Evolutionary conservation across 2,888 invertebrate genomes (phyloP).

Genomic region (Gastracanthus pulcherrimus): DNA sequence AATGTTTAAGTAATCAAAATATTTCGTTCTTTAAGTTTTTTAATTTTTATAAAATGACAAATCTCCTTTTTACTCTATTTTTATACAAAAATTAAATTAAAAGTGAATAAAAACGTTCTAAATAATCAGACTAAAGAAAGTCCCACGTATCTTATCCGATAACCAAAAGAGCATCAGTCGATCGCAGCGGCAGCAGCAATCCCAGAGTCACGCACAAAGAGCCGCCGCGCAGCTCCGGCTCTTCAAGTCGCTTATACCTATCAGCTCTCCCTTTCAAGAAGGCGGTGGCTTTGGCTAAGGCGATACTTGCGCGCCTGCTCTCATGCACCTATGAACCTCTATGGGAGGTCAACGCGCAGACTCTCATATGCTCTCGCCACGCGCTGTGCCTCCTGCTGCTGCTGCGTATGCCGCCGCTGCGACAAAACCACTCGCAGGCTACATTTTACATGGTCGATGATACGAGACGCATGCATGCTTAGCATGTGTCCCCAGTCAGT

Average conservation of each 20-base stretch:
- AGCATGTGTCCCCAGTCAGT: slow-evolving; percentile 31
- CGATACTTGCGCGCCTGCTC: slow-evolving; percentile 73
- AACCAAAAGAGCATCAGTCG: neutral
- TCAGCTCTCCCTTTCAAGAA: slow-evolving; percentile 55
- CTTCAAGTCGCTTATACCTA: slow-evolving; percentile 48
- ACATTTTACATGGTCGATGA: slow-evolving; percentile 34
- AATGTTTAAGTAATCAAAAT: no score
- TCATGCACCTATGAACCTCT: slow-evolving; percentile 34
- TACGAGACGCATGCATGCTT: slow-evolving; percentile 31
- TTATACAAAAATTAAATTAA: neutral
- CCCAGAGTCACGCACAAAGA: no score
- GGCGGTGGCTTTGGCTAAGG: slow-evolving; percentile 75
- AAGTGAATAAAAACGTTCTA: neutral
- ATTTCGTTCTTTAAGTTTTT: no score
- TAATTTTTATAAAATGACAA: no score
- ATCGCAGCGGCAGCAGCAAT: no score
- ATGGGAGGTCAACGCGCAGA: slow-evolving; percentile 6
- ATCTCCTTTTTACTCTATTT: no score
- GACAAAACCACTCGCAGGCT: slow-evolving; percentile 1
- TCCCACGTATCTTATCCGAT: no score
- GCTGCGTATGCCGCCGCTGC: neutral
- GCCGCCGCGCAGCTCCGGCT: neutral
- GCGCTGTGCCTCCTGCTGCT: neutral
- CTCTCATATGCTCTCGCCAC: neutral
- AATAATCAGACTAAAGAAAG: neutral